Percentiles rank a stretch among this genome's conserved stretches.
Conservation (phyloP, 2,888 invertebrate species). For the Reticulitermes lucifugus region DNA sequence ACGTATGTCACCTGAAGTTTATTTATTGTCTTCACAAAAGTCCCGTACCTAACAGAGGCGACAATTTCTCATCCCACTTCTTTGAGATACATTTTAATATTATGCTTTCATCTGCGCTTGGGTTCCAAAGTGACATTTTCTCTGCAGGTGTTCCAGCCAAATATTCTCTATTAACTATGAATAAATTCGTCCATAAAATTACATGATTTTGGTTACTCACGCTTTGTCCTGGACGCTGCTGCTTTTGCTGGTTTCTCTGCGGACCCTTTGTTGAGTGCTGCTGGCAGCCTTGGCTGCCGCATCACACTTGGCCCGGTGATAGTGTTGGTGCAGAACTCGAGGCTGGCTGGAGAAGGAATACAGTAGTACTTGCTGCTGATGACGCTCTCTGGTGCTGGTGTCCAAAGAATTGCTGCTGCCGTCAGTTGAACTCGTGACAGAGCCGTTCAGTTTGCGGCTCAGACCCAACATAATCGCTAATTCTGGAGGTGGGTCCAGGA, state of each 20-base stretch:
- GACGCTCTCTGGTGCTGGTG: constrained; percentile 51
- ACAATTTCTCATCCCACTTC: no score
- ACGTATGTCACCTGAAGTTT: no score
- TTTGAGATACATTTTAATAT: no score
- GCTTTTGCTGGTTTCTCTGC: background rate
- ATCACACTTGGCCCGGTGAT: constrained; percentile 48
- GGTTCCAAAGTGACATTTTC: no score
- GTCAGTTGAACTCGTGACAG: constrained; percentile 60
- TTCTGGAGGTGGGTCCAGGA: constrained; percentile 82
- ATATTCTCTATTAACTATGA: no score
- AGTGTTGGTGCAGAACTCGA: constrained; percentile 56
- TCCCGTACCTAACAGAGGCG: no score
- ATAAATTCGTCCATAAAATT: no score
- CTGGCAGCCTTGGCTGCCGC: constrained; percentile 43
- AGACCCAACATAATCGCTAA: constrained; percentile 74
- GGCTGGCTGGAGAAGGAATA: constrained; percentile 60
- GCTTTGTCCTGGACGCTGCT: background rate
- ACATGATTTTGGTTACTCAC: constrained; percentile 10
- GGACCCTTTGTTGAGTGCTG: background rate
- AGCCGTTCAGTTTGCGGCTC: constrained; percentile 57
- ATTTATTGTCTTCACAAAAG: no score
- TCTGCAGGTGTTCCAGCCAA: no score
- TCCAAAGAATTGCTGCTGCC: constrained; percentile 59
- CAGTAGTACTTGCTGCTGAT: constrained; percentile 54
- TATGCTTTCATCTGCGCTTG: no score